A percentile compares a stretch with the other conserved stretches of the same genome.
Evolutionary conservation across 53 echinoderm and acorn worm species (phyloP).

Genomic region (Holothuria leucospilota): DNA sequence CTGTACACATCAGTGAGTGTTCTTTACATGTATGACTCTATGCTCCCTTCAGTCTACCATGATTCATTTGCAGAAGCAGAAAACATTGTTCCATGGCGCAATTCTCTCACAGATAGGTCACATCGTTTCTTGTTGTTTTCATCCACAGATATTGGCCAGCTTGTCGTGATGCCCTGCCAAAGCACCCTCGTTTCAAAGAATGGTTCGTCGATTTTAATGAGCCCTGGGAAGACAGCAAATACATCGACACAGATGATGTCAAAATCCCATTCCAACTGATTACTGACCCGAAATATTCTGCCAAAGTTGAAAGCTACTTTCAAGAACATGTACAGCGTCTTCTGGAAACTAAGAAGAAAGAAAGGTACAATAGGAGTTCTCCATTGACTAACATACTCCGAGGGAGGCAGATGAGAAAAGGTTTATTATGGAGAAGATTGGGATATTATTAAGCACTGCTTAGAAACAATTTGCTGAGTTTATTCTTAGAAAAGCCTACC

Average conservation of each 20-base stretch:
- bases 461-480: too few species aligned
- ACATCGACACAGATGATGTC: conserved; percentile 72
- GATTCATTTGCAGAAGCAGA: too few species aligned
- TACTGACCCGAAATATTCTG: conserved; percentile 30
- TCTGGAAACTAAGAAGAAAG: conserved; percentile 77
- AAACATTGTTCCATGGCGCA: too few species aligned
- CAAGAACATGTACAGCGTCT: conserved; percentile 71
- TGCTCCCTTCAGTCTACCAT: too few species aligned
- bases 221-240: conserved; percentile 71
- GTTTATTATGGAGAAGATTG: too few species aligned
- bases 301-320: conserved; percentile 76
- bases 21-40: too few species aligned
- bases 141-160: conserved; percentile 76
- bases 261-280: conserved; percentile 83
- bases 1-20: too few species aligned
- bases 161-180: conserved; percentile 60
- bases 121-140: not conserved
- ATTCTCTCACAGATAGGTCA: too few species aligned
- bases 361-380: conserved; percentile 50
- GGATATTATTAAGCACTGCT: too few species aligned
- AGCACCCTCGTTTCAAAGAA: conserved; percentile 59
- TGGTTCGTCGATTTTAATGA: conserved; percentile 82
- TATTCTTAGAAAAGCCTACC: too few species aligned
- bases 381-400: too few species aligned
- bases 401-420: too few species aligned